These are phyloP conservation scores for Taenaris catops DNA, from an alignment of 2,888 invertebrate species.

Conservation along the genomic window DNA sequence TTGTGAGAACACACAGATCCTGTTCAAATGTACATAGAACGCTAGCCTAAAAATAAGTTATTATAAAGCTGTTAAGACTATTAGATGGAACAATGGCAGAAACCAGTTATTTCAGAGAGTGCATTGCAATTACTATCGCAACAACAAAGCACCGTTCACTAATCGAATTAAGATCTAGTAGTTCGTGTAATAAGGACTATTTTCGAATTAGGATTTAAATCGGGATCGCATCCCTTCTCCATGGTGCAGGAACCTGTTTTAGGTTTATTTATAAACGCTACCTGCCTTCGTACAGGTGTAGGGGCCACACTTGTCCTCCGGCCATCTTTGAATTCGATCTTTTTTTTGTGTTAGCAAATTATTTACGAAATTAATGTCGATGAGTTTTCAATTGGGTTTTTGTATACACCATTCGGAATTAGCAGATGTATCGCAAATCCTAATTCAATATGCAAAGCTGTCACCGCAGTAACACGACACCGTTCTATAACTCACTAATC, in stretches of 20 bases:
- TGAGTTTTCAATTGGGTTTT: background rate
- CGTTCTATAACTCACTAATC: too few species aligned
- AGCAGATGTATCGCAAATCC: too few species aligned
- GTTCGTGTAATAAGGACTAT: conserved; percentile 1
- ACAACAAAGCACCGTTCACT: background rate
- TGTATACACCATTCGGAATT: conserved; percentile 1
- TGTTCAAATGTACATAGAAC: too few species aligned
- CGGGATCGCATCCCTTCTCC: conserved; percentile 11
- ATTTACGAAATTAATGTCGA: conserved; percentile 8
- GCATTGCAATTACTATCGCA: conserved; percentile 7
- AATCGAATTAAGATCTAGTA: background rate
- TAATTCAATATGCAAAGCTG: too few species aligned
- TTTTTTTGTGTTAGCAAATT: conserved; percentile 24
- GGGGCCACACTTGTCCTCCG: conserved; percentile 10
- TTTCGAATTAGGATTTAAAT: background rate
- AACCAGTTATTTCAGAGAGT: conserved; percentile 6
- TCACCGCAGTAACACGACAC: too few species aligned
- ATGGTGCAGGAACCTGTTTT: conserved; percentile 18
- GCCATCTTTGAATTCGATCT: conserved; percentile 13
- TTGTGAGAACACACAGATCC: too few species aligned
- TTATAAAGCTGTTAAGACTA: conserved; percentile 3
- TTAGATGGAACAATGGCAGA: conserved; percentile 5
- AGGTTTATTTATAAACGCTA: conserved; percentile 20
- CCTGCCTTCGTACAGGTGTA: conserved; percentile 21
- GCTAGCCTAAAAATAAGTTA: background rate